Evolutionary conservation across 1,140 invertebrate species (phyloP).

Genomic region (Platyscapa corneri): DNA sequence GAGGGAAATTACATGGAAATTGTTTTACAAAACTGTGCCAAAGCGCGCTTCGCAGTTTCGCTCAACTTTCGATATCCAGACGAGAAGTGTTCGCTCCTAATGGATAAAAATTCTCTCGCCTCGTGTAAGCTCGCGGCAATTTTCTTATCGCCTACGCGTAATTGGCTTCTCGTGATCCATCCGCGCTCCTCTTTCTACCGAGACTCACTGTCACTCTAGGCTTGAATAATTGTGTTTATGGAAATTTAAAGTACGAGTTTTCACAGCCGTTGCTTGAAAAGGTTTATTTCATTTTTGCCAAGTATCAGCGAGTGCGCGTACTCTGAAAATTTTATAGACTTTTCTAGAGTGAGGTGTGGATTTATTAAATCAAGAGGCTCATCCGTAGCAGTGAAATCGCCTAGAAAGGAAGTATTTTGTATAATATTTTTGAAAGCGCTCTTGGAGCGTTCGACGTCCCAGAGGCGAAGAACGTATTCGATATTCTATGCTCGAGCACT

Average conservation of each 20-base stretch:
- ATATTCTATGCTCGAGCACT: no score
- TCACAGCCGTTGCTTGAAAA: background rate
- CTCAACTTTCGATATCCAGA: no score
- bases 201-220: background rate
- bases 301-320: background rate
- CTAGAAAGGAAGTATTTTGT: no score
- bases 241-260: background rate
- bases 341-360: no score
- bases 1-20: background rate
- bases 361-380: no score
- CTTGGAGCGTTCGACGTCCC: no score
- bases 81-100: background rate
- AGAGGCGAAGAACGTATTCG: no score
- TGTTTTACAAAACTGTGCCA: background rate
- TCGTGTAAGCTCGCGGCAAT: background rate
- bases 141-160: background rate
- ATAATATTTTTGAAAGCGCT: no score
- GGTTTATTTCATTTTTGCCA: background rate
- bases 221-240: background rate
- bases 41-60: no score
- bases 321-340: no score
- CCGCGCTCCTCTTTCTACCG: background rate
- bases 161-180: background rate
- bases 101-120: background rate
- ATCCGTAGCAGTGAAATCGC: no score